A percentile compares a stretch with the other conserved stretches of the same genome.
Evolutionary conservation across 2,888 invertebrate species (phyloP).

Genomic region (Hemistola chrysoprasaria): DNA sequence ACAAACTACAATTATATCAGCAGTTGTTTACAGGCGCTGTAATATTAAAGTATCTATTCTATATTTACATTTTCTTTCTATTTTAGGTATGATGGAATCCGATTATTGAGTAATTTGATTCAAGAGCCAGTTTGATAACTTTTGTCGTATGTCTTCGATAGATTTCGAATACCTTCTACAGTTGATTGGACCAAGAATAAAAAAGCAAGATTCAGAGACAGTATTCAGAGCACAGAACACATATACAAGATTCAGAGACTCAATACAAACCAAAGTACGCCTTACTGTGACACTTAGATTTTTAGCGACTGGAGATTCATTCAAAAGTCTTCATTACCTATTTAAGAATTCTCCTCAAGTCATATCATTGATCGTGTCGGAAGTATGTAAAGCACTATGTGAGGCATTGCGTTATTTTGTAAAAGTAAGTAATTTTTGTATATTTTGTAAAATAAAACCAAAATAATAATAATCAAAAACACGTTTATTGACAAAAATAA

Average conservation of each 20-base stretch:
- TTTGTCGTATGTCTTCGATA: too few species aligned
- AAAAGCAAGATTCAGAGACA: conserved; percentile 1
- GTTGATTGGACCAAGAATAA: conserved; percentile 8
- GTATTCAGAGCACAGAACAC: too few species aligned
- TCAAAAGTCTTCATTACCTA: conserved; percentile 20
- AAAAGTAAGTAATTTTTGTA: conserved; percentile 20
- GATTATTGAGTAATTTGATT: too few species aligned
- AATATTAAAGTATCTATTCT: conserved; percentile 14
- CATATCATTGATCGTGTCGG: conserved; percentile 20
- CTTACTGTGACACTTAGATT: too few species aligned
- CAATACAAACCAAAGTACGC: too few species aligned
- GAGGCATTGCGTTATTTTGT: conserved; percentile 18
- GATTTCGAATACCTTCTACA: conserved; percentile 23
- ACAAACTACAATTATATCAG: too few species aligned
- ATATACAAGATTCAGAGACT: too few species aligned
- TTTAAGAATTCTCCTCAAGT: conserved; percentile 22
- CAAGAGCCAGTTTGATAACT: too few species aligned
- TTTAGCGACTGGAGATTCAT: too few species aligned
- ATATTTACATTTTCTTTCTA: conserved; percentile 10
- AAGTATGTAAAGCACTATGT: conserved; percentile 23
- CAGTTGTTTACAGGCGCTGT: conserved; percentile 11
- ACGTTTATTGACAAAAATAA: conserved; percentile 18
- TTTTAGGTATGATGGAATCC: conserved; percentile 11
- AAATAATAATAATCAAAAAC: conserved; percentile 18
- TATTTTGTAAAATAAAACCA: too few species aligned